Evolutionary conservation across 2,888 invertebrate genomes (phyloP).

Genomic region (Drosophila stalkeri): DNA sequence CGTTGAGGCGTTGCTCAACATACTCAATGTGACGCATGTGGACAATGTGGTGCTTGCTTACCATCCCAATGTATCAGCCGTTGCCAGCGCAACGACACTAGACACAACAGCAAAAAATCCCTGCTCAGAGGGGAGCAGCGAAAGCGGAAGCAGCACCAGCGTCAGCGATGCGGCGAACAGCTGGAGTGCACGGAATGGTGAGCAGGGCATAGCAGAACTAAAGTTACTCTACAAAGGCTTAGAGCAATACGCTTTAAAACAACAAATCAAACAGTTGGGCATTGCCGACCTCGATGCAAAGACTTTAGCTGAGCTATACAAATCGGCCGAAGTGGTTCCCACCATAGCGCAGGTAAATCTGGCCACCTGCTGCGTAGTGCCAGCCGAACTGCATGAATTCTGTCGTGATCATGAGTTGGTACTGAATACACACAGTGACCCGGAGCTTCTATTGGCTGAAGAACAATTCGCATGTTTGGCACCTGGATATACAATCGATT

Average conservation of each 20-base stretch:
- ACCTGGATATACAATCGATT: conserved; percentile 87
- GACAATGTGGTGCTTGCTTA: conserved; percentile 94
- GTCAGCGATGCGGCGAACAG: conserved; percentile 21
- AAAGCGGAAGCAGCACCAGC: conserved; percentile 66
- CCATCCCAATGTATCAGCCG: conserved; percentile 85
- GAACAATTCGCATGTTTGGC: conserved; percentile 86
- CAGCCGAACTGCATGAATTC: conserved; percentile 94
- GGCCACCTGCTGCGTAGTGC: conserved; percentile 96
- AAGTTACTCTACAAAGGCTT: conserved; percentile 91
- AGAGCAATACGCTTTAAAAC: conserved; percentile 89
- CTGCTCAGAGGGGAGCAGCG: conserved; percentile 52
- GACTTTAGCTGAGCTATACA: conserved; percentile 91
- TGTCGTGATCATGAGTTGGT: conserved; percentile 96
- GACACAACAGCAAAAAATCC: conserved; percentile 64
- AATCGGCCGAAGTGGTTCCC: conserved; percentile 92
- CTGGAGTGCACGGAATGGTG: conserved; percentile 86
- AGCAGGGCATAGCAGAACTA: conserved; percentile 87
- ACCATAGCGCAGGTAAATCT: conserved; percentile 96
- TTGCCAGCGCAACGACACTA: conserved; percentile 55
- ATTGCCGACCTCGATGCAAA: conserved; percentile 95
- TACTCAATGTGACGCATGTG: conserved; percentile 90
- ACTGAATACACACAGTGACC: conserved; percentile 97
- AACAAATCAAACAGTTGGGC: conserved; percentile 90
- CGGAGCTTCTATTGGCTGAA: conserved; percentile 87
- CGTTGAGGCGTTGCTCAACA: conserved; percentile 89